A percentile compares a stretch with the other conserved stretches of the same genome.
Evolutionary conservation across 2,888 invertebrate genomes (phyloP).

Genomic region (Ichneumoninae sp.): DNA sequence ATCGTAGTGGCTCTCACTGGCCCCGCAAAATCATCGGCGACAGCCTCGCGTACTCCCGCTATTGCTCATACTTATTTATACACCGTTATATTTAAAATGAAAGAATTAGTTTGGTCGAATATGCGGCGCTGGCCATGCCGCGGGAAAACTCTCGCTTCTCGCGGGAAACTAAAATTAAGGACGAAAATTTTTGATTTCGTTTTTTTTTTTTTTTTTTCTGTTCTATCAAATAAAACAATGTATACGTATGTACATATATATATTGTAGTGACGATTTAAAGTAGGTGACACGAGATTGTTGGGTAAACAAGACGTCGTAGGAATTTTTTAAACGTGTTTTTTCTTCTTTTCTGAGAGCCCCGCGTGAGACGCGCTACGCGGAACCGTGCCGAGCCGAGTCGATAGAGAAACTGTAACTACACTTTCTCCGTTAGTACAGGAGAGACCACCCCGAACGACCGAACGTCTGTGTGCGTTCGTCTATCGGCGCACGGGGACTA

Average conservation of each 20-base stretch:
- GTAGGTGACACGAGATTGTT: background rate
- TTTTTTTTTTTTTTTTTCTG: background rate
- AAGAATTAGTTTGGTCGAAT: slow-evolving; percentile 72
- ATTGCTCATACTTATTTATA: slow-evolving; percentile 85
- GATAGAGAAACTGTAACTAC: slow-evolving; percentile 34
- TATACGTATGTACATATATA: too few relatives aligned
- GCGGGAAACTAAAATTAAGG: slow-evolving; percentile 18
- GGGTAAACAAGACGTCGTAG: slow-evolving; percentile 5
- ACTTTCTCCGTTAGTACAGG: slow-evolving; percentile 63
- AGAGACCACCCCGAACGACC: slow-evolving; percentile 31
- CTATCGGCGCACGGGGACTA: slow-evolving; percentile 71
- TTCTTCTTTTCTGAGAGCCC: slow-evolving; percentile 11
- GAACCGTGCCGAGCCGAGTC: slow-evolving; percentile 30
- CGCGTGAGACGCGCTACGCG: slow-evolving; percentile 16
- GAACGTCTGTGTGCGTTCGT: slow-evolving; percentile 51
- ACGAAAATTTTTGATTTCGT: background rate
- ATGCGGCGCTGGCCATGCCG: slow-evolving; percentile 50
- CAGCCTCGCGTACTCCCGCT: slow-evolving; percentile 83
- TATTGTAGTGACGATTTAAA: too few relatives aligned
- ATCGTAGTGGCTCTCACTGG: slow-evolving; percentile 65
- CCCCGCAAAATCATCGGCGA: slow-evolving; percentile 76
- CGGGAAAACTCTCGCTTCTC: slow-evolving; percentile 52
- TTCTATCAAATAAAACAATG: background rate
- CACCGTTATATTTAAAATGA: slow-evolving; percentile 85
- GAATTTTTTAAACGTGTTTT: background rate